Evolutionary conservation across 2,113 vertebrate genomes (phyloP).

Genomic region (Recurvirostra avosetta): DNA sequence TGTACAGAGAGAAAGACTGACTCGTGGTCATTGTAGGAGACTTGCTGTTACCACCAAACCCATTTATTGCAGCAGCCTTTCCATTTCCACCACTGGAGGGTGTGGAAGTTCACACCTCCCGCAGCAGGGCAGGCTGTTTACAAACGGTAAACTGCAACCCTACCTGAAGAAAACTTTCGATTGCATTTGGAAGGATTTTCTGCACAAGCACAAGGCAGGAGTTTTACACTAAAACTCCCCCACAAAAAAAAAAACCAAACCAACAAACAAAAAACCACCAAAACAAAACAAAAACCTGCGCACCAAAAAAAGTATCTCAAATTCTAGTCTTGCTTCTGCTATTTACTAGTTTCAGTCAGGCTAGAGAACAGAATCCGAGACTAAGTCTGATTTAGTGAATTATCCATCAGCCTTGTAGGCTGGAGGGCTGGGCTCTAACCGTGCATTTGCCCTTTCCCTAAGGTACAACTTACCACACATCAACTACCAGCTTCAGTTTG

Average conservation of each 20-base stretch:
- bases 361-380: background rate
- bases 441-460: background rate
- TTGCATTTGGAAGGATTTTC: background rate
- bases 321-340: background rate
- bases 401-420: background rate
- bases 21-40: background rate
- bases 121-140: background rate
- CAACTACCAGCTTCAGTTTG: background rate
- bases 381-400: background rate
- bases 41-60: background rate
- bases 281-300: background rate
- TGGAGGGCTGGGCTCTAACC: background rate
- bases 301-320: background rate
- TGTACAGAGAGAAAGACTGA: background rate
- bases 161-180: background rate
- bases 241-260: background rate
- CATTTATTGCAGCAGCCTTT: background rate
- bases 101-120: background rate
- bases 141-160: background rate
- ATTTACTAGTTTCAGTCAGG: background rate
- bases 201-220: background rate
- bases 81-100: background rate
- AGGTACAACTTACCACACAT: background rate
- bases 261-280: too few relatives aligned
- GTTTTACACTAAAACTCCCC: background rate